Base-by-base conservation (phyloP, 2,888 invertebrate species). In the Clistopyga incitator region DNA sequence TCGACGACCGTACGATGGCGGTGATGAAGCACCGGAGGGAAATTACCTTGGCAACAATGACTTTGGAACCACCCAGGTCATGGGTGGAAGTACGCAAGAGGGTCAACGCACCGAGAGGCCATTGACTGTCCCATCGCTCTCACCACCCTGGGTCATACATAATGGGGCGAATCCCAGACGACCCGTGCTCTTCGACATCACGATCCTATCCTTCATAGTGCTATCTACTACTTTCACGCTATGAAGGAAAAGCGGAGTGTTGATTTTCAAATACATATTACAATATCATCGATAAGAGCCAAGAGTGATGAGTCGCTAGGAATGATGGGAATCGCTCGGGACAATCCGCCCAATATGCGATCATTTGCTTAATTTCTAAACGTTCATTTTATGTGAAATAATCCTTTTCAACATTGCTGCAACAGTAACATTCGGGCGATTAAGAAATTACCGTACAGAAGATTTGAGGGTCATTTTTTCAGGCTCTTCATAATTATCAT, bases 21-120 rank as follows among this genome's bases (percentile, higher is more conserved):
- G 50, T 6, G 82, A 84, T 6, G 77, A 68, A 3, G 47, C 59
- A 20, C 81, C 47, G 0, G 78, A 78, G 11, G 84, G 74, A 6
- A 86, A 85, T 78, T 71, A 85, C 80, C 71, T 72, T 25, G 78
- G 85, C 18, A 87, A 85, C 78, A 88, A 88, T 34, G 91, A 91
- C 68, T 87, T 90, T 52, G 90, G 90, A 38, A 92, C 92, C n/a
- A 92, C 92, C 15, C 92, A 92, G 78, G 87, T 90, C 25, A 90
- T 92, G 90, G 89, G 87, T 11, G 91, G 91, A 34, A 90, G 88
- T 45, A 85, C 88, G 47, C 89, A 90, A 15, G 91, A 91, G 18
- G 89, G 89, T 34, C 92, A 92, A 18, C 90, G 90, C 74, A 93
- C 93, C 65, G 92, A 93, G 72, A 89, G 89, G 56, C 92, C 93